phyloP scores from a whole-genome alignment of 2,888 invertebrate species.

The Ceraclea dissimilis region DNA sequence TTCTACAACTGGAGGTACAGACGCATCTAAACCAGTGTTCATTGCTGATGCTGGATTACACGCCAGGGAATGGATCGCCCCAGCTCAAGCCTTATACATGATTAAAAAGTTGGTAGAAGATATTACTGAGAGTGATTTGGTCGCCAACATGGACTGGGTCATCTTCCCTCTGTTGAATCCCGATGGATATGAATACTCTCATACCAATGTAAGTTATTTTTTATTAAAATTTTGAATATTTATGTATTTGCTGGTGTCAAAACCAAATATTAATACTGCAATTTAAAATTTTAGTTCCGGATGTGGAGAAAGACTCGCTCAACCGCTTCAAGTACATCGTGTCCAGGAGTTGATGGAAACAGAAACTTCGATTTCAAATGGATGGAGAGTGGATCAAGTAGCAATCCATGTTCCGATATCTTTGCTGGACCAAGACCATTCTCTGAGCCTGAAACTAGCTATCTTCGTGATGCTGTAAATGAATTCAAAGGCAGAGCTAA shows the following conservation, averaged over 20 bases:
- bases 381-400: slow-evolving; percentile 54
- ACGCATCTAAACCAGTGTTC: slow-evolving; percentile 44
- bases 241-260: too few relatives aligned
- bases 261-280: too few relatives aligned
- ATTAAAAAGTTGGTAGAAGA: slow-evolving; percentile 58
- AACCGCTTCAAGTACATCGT: slow-evolving; percentile 35
- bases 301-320: slow-evolving; percentile 66
- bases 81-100: slow-evolving; percentile 56
- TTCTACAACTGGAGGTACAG: slow-evolving; percentile 44
- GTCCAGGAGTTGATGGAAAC: slow-evolving; percentile 67
- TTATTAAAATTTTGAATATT: too few relatives aligned
- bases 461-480: slow-evolving; percentile 47
- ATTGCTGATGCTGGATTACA: too few relatives aligned
- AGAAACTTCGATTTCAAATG: slow-evolving; percentile 67
- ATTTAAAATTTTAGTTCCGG: slow-evolving; percentile 41
- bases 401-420: slow-evolving; percentile 49
- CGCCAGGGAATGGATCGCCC: slow-evolving; percentile 66
- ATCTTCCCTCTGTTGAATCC: slow-evolving; percentile 39
- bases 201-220: slow-evolving; percentile 35
- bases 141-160: slow-evolving; percentile 57
- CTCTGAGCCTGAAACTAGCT: too few relatives aligned
- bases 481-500: slow-evolving; percentile 44
- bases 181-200: slow-evolving; percentile 54
- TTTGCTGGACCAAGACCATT: slow-evolving; percentile 53
- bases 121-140: slow-evolving; percentile 45